Evolutionary conservation across 2,888 invertebrate species (phyloP).

Genomic region (Campoplex capitator): DNA sequence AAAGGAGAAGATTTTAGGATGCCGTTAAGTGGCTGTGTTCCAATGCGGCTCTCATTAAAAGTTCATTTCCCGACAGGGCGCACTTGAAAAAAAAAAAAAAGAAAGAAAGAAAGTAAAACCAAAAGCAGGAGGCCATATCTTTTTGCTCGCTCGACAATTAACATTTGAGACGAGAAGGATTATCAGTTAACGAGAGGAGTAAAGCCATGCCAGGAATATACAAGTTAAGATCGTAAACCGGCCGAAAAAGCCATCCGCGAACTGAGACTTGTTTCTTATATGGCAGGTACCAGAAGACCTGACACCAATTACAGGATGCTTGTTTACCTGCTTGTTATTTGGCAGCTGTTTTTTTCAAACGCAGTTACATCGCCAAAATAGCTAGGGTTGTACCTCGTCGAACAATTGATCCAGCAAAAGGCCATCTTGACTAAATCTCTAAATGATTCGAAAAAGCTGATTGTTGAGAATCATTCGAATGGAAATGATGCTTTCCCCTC

Average conservation of each 20-base stretch:
- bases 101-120: background rate
- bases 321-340: background rate
- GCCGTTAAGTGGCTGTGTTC: background rate
- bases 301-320: background rate
- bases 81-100: background rate
- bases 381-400: background rate
- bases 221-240: conserved; percentile 1
- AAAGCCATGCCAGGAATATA: background rate
- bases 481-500: conserved; percentile 5
- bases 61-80: background rate
- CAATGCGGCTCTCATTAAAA: background rate
- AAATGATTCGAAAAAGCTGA: background rate
- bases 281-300: background rate
- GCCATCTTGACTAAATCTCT: background rate
- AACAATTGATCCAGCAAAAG: background rate
- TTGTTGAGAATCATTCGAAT: background rate
- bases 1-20: background rate
- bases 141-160: background rate
- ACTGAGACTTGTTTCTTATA: background rate
- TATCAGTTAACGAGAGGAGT: background rate
- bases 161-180: background rate
- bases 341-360: background rate
- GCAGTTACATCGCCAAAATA: background rate
- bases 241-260: background rate
- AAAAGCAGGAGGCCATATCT: background rate